phyloP scores from a whole-genome alignment of 2,113 vertebrate genomes.

The Thinocorus orbignyianus region DNA sequence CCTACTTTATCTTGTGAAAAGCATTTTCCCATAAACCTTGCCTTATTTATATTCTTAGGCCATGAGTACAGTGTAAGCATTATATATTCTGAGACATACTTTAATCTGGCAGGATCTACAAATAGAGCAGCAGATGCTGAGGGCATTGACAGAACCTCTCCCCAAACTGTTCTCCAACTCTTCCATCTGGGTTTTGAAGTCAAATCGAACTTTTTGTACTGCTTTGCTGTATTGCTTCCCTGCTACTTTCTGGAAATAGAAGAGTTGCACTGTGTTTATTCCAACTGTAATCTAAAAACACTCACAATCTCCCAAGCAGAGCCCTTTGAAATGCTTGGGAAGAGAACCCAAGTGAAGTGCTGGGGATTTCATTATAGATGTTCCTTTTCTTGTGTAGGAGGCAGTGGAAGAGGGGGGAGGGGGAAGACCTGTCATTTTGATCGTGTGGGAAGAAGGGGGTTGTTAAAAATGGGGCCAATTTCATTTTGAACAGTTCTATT shows the following conservation, averaged over 20 bases:
- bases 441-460: neutral
- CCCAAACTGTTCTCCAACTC: neutral
- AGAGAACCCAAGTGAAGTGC: constrained; percentile 22
- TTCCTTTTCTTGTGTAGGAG: neutral
- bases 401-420: neutral
- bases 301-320: neutral
- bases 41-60: neutral
- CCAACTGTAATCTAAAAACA: neutral
- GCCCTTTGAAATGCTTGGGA: neutral
- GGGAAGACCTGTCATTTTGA: neutral
- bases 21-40: neutral
- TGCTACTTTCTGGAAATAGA: neutral
- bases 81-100: neutral
- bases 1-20: neutral
- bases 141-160: neutral
- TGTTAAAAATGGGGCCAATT: neutral
- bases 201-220: neutral
- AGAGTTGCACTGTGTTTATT: neutral
- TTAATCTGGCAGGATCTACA: neutral
- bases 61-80: neutral
- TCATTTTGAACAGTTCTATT: neutral
- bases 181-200: constrained; percentile 3
- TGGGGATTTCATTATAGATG: neutral
- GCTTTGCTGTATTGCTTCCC: neutral
- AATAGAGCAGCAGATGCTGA: constrained; percentile 25